Evolutionary conservation across 2,797 vertebrate genomes (phyloP).

Genomic region (Carduelis carduelis): DNA sequence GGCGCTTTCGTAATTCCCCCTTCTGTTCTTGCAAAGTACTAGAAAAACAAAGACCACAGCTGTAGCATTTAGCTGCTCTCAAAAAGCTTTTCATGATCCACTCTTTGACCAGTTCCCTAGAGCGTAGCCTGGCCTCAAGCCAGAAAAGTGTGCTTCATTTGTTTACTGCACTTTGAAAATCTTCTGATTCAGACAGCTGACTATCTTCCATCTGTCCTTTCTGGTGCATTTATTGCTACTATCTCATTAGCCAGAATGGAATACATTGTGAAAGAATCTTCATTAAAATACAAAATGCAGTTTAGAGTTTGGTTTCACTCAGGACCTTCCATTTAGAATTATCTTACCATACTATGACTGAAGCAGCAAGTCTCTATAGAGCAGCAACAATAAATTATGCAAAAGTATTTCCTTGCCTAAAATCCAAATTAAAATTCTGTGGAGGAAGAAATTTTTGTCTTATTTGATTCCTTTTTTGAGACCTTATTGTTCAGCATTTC

Average conservation of each 20-base stretch:
- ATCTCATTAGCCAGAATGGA: background rate
- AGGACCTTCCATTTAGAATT: background rate
- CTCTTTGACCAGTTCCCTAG: background rate
- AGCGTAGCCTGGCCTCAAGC: background rate
- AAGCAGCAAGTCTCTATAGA: background rate
- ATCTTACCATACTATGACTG: background rate
- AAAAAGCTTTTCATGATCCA: conserved; percentile 1
- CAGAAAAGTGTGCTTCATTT: conserved; percentile 23
- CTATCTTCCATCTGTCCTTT: conserved; percentile 28
- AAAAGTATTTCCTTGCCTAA: background rate
- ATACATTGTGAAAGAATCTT: background rate
- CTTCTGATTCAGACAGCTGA: conserved; percentile 5
- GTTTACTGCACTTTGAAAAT: conserved; percentile 25
- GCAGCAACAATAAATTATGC: background rate
- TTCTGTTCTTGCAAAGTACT: conserved; percentile 96
- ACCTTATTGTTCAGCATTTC: background rate
- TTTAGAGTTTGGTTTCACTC: background rate
- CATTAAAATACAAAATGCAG: background rate
- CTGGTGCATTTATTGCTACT: background rate
- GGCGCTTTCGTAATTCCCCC: conserved; percentile 92
- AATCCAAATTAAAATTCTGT: background rate
- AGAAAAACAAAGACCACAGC: conserved; percentile 71
- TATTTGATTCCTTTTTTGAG: background rate
- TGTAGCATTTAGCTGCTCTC: conserved; percentile 53
- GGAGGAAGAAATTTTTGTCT: background rate